Base-by-base conservation (phyloP, 2,888 invertebrate species). In the Zootermopsis nevadensis region DNA sequence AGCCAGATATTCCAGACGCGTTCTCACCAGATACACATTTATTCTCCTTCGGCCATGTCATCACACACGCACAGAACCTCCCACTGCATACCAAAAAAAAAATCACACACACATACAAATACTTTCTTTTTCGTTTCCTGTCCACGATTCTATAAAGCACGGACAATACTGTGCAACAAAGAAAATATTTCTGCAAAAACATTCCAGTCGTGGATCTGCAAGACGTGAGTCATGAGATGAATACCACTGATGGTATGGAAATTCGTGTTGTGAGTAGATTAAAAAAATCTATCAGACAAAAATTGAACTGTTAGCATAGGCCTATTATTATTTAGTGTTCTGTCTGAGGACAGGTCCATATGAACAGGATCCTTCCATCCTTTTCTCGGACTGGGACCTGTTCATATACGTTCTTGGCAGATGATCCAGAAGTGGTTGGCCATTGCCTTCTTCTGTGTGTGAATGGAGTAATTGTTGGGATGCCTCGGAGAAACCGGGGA, bases 161-260 rank as follows among this genome's bases (percentile, higher is more conserved):
- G 74, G 42, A 74, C 42, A 74, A 74, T 74, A 27, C 42, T n/a
- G 38, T 7, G 4, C 38, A 33, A 74, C 74, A 74, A 74, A 74
- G 74, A 42, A 74, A 74, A 74, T 74, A 74, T 38, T 74, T 74
- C 27, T 2, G 24, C 38, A 35, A 74, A 74, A 74, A 38, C 10
- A 8, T 42, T 38, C 74, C 74, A n/a, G 38, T 38, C 24, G 33
- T 27, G n/a, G 38, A 74, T 31, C 19, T 69, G 33, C 69, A 69
- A 27, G 66, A 66, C n/a, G 66, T 66, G n/a, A 66, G 42, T 74
- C 74, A 74, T 38, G 74, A 74, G 74, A 24, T 38, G 74, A 74
- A 42, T 74, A 38, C 35, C 74, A 69, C 69, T 31, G 69, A 69
- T 10, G 8, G 33, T 74, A 74, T 74, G 74, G 8, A 74, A 74